A percentile compares a stretch with the other conserved stretches of the same genome.
Conservation (phyloP, 2,888 invertebrate genomes). For the Choreutis nemorana region DNA sequence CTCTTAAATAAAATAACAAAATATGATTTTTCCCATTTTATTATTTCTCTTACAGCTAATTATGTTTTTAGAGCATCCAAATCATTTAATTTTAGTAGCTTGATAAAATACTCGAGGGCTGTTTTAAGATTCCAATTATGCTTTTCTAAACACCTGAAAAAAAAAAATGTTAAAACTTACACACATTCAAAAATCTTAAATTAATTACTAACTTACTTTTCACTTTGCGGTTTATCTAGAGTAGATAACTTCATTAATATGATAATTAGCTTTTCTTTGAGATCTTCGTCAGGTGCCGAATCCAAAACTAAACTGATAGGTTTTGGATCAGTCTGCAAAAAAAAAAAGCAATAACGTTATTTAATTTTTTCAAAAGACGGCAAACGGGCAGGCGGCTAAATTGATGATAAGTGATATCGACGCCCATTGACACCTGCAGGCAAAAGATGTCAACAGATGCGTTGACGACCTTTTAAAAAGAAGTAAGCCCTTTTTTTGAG, state of each 20-base stretch:
- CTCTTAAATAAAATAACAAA: background rate
- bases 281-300: constrained; percentile 29
- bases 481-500: too few species aligned
- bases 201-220: constrained; percentile 22
- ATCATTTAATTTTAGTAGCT: constrained; percentile 28
- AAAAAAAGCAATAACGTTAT: constrained; percentile 5
- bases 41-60: background rate
- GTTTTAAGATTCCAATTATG: constrained; percentile 68
- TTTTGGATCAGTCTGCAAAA: constrained; percentile 28
- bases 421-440: too few species aligned
- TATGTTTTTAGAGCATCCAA: constrained; percentile 16
- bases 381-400: too few species aligned
- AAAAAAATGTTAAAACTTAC: constrained; percentile 7
- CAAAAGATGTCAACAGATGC: too few species aligned
- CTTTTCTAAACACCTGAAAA: constrained; percentile 69
- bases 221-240: constrained; percentile 23
- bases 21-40: background rate
- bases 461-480: too few species aligned
- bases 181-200: background rate
- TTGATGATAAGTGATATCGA: too few species aligned
- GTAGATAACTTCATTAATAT: constrained; percentile 41
- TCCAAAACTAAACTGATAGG: constrained; percentile 31
- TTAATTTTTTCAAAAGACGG: too few species aligned
- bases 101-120: constrained; percentile 38
- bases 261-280: constrained; percentile 27